Evolutionary conservation across 2,888 invertebrate species (phyloP).

Genomic region (Tenthredo livida): DNA sequence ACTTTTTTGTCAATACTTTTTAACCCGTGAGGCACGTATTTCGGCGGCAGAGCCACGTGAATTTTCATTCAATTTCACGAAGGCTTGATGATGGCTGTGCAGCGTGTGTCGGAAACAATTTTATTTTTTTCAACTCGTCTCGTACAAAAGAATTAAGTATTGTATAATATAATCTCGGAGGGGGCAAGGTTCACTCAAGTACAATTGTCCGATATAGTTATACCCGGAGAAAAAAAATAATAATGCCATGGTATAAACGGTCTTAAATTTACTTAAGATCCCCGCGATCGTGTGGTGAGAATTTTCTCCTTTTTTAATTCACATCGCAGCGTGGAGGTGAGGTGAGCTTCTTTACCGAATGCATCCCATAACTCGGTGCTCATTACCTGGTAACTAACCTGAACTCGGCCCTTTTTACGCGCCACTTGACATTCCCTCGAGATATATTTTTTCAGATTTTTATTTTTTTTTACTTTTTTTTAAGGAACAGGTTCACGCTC

Average conservation of each 20-base stretch:
- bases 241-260: not conserved
- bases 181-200: not conserved
- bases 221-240: not conserved
- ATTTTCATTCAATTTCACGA: slow-evolving; percentile 13
- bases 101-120: too few relatives aligned
- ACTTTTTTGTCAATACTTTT: not conserved
- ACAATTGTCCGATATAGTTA: not conserved
- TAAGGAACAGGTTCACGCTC: slow-evolving; percentile 51
- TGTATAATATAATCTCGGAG: not conserved
- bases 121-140: not conserved
- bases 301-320: slow-evolving; percentile 28
- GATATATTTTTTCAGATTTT: not conserved
- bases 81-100: not conserved
- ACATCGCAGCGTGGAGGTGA: slow-evolving; percentile 13
- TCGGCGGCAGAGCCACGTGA: not conserved
- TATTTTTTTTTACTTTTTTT: not conserved
- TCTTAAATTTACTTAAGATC: slow-evolving; percentile 22
- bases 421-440: slow-evolving; percentile 52
- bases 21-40: not conserved
- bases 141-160: not conserved
- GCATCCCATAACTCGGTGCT: slow-evolving; percentile 49
- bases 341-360: slow-evolving; percentile 51
- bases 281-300: slow-evolving; percentile 41
- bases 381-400: slow-evolving; percentile 52
- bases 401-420: slow-evolving; percentile 53